Evolutionary conservation across 2,888 invertebrate genomes (phyloP), one percentile per base, ranked within the genome.

Genomic region (Leptarthrus brevirostris): DNA sequence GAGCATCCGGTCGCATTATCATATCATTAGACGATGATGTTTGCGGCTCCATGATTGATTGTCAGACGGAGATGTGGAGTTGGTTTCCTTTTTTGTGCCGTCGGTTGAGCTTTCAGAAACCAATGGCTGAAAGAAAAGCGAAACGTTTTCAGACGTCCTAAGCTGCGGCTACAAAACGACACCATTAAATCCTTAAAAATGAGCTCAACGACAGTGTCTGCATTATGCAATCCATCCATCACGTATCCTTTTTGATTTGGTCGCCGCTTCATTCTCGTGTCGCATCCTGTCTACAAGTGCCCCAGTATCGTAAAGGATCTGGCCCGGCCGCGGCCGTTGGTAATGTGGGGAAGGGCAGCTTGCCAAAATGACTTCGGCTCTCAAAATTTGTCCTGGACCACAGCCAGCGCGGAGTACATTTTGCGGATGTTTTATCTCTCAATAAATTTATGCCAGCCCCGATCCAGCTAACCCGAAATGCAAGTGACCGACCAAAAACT

Each of bases 381-480:
- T 44, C 47, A 70, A 74, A 76, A 74, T 76, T 72, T 74, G 72
- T 76, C 69, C 54, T 76, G 76, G 76, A 66, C 36, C 44, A 40
- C 36, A 70, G 74, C 76, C 76, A 76, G 72, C 53, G 24, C 26
- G 49, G 54, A 74, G 72, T 72, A 74, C 40, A 74, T 76, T 76
- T 76, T 76, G 76, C 76, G 76, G 76, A 76, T 74, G 70, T 76
- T 74, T 76, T 76, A 76, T 76, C 74, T 76, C 72, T 69, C 74
- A 73, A 76, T 76, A 76, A 75, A 76, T 74, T 74, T 72, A 52
- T 69, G 52, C 34, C 30, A 1, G 18, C 24, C 52, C 34, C 52
- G 30, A 52, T 69, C 52, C 52, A 30, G 64, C 64, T 64, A 20
- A 8, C 47, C 64, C 64, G 14, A 64, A 58, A 64, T 64, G 47